phyloP scores from a whole-genome alignment of 2,888 invertebrate species.

The Caenorhabditis japonica region DNA sequence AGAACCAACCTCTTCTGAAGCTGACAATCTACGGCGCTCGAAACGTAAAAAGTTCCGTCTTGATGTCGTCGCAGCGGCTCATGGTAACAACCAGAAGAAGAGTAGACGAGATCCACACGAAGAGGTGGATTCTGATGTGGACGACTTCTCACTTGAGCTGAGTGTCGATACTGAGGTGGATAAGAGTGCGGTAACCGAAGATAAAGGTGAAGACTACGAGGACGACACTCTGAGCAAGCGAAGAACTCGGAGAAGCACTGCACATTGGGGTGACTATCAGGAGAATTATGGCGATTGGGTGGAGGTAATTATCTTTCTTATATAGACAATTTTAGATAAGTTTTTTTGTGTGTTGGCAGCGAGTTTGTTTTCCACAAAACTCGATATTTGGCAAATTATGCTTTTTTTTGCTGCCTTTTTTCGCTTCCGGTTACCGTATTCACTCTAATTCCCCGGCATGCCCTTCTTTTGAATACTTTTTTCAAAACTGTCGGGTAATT shows the following conservation, averaged over 20 bases:
- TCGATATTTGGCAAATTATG: no score
- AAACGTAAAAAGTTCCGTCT: slow-evolving; percentile 68
- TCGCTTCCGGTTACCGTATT: no score
- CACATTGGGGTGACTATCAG: slow-evolving; percentile 16
- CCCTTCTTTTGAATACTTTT: no score
- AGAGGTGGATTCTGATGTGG: slow-evolving; percentile 7
- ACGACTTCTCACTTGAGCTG: background rate
- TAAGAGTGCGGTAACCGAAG: slow-evolving; percentile 16
- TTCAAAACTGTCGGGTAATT: no score
- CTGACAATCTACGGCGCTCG: slow-evolving; percentile 58
- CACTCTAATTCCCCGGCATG: no score
- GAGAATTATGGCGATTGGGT: slow-evolving; percentile 19
- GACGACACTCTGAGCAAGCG: slow-evolving; percentile 9
- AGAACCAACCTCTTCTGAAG: no score
- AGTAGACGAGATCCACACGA: slow-evolving; percentile 2
- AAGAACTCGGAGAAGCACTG: slow-evolving; percentile 20
- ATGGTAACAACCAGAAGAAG: slow-evolving; percentile 37
- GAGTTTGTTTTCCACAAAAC: no score
- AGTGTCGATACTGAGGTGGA: slow-evolving; percentile 1
- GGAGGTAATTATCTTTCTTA: slow-evolving; percentile 8
- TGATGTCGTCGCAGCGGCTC: slow-evolving; percentile 62
- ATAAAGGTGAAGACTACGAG: slow-evolving; percentile 9
- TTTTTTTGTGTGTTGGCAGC: no score
- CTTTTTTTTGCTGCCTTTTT: no score
- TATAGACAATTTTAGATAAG: no score